These are phyloP conservation scores for Salvelinus sp. DNA, from an alignment of 2,113 vertebrate species.

Conservation along the genomic window DNA sequence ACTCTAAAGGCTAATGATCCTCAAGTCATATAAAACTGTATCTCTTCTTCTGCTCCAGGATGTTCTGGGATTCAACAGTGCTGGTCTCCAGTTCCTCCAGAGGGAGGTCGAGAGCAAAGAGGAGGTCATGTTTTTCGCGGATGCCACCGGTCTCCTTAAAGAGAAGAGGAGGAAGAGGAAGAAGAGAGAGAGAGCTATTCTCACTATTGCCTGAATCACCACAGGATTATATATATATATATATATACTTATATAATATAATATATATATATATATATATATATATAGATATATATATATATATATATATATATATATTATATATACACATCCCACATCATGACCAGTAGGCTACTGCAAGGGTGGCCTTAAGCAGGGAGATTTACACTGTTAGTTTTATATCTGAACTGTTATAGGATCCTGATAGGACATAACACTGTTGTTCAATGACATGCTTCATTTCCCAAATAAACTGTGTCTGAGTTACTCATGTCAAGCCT, in stretches of 20 bases:
- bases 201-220: constrained; percentile 78
- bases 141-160: constrained; percentile 84
- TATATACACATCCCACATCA: background rate
- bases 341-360: background rate
- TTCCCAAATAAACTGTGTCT: constrained; percentile 52
- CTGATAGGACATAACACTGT: constrained; percentile 20
- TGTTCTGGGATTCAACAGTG: constrained; percentile 90
- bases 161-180: constrained; percentile 88
- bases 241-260: constrained; percentile 1
- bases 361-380: background rate
- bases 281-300: background rate
- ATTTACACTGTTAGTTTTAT: constrained; percentile 20
- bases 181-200: constrained; percentile 85
- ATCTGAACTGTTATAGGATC: constrained; percentile 20
- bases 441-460: constrained; percentile 36
- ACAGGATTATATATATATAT: background rate
- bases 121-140: constrained; percentile 92
- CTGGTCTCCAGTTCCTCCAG: constrained; percentile 89
- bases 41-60: constrained; percentile 72
- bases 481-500: constrained; percentile 33
- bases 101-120: constrained; percentile 90
- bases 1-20: no score
- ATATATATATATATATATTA: background rate
- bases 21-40: no score
- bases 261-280: background rate